A percentile compares a stretch with the other conserved stretches of the same genome.
Conservation (phyloP, 2,888 invertebrate genomes). For the Agonopterix subpropinquella region DNA sequence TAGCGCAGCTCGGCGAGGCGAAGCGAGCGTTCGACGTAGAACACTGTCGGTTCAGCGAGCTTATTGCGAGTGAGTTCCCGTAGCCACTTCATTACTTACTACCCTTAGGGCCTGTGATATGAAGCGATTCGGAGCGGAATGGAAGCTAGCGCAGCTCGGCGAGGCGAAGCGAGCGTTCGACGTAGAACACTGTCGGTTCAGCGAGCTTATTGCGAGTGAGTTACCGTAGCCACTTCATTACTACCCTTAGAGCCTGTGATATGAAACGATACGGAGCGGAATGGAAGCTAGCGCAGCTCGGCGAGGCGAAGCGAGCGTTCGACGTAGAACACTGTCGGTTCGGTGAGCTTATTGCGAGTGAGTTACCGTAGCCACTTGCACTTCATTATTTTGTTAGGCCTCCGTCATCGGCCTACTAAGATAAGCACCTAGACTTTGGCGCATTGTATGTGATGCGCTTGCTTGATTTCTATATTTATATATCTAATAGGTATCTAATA, state of each 20-base stretch:
- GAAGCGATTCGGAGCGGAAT: conserved; percentile 86
- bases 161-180: conserved; percentile 74
- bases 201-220: conserved; percentile 83
- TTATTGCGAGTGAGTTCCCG: conserved; percentile 83
- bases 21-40: conserved; percentile 76
- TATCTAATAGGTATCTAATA: too few relatives aligned
- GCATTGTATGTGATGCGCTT: too few relatives aligned
- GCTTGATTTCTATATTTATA: too few relatives aligned
- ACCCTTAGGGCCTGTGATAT: conserved; percentile 68
- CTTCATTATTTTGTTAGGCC: too few relatives aligned
- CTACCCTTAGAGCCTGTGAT: conserved; percentile 52
- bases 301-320: conserved; percentile 72
- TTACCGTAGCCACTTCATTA: conserved; percentile 13
- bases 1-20: conserved; percentile 53
- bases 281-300: conserved; percentile 77
- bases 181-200: conserved; percentile 84
- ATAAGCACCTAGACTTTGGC: too few relatives aligned
- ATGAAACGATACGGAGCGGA: conserved; percentile 86
- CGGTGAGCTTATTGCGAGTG: conserved; percentile 83
- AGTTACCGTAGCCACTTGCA: conserved; percentile 36
- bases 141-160: conserved; percentile 76
- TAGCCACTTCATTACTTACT: too few relatives aligned
- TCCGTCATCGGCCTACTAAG: too few relatives aligned
- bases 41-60: conserved; percentile 85
- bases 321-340: conserved; percentile 85